Evolutionary conservation across 2,113 vertebrate genomes (phyloP).

Genomic region (Malurus cyaneus): DNA sequence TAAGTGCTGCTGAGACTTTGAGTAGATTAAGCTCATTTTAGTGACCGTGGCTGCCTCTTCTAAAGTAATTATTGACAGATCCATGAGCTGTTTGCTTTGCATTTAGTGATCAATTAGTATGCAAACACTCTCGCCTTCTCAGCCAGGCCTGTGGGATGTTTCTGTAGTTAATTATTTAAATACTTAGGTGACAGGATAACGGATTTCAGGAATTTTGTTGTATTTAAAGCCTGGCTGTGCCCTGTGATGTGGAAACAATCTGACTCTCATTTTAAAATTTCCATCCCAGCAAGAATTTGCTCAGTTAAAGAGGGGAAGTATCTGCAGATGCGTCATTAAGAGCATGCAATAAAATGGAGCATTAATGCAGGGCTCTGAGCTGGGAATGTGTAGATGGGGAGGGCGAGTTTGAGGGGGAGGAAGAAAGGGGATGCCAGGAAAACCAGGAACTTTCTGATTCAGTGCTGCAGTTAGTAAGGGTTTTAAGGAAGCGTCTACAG

Average conservation of each 20-base stretch:
- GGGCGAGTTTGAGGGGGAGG: not conserved
- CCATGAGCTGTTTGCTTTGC: slow-evolving; percentile 49
- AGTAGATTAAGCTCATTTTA: slow-evolving; percentile 53
- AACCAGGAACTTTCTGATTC: slow-evolving; percentile 9
- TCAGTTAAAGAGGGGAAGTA: slow-evolving; percentile 26
- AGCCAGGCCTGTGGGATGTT: slow-evolving; percentile 22
- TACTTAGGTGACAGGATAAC: slow-evolving; percentile 41
- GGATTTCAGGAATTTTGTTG: slow-evolving; percentile 6
- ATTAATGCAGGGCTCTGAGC: slow-evolving; percentile 10
- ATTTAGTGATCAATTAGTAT: slow-evolving; percentile 43
- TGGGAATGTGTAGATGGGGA: not conserved
- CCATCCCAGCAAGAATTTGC: slow-evolving; percentile 60
- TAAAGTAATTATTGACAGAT: slow-evolving; percentile 65
- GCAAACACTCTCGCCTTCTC: slow-evolving; percentile 54
- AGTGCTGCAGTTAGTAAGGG: not conserved
- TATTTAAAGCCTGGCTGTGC: slow-evolving; percentile 51
- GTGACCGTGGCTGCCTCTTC: slow-evolving; percentile 12
- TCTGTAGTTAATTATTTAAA: slow-evolving; percentile 66
- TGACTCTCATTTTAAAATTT: slow-evolving; percentile 40
- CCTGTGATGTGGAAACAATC: slow-evolving; percentile 53
- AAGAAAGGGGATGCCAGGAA: not conserved
- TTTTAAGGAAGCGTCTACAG: not conserved
- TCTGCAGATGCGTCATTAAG: slow-evolving; percentile 66
- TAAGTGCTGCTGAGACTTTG: slow-evolving; percentile 20
- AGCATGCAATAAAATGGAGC: slow-evolving; percentile 3